Conservation (phyloP, 2,113 vertebrate species). For the Silurus meridionalis region DNA sequence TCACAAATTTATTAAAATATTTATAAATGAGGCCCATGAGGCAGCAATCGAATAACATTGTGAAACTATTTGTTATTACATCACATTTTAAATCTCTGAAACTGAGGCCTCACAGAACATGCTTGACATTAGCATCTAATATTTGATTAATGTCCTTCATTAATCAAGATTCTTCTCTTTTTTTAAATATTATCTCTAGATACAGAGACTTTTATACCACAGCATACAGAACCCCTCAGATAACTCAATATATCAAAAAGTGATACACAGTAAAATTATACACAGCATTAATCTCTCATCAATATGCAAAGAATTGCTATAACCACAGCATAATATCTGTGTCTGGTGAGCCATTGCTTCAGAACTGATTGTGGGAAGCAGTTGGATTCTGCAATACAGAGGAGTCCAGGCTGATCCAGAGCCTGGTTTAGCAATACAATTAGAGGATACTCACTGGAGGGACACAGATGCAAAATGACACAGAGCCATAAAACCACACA, state of each 20-base stretch:
- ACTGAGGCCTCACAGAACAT: background rate
- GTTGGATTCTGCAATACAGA: background rate
- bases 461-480: conserved; percentile 29
- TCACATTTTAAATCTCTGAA: background rate
- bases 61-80: background rate
- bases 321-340: background rate
- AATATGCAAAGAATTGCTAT: background rate
- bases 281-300: background rate
- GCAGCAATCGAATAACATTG: background rate
- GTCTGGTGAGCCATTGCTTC: background rate
- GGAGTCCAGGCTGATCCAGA: background rate
- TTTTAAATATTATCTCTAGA: background rate
- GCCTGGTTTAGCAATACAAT: conserved; percentile 39
- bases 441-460: conserved; percentile 18
- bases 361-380: background rate
- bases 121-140: background rate
- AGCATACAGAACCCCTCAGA: background rate
- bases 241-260: background rate
- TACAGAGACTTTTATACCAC: background rate
- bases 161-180: background rate
- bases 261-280: background rate
- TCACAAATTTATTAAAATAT: background rate
- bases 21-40: background rate
- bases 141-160: background rate
- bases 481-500: conserved; percentile 33